Evolutionary conservation across 2,113 vertebrate species (phyloP), one percentile per base, ranked within the genome.

Genomic region (Mellivora capensis): DNA sequence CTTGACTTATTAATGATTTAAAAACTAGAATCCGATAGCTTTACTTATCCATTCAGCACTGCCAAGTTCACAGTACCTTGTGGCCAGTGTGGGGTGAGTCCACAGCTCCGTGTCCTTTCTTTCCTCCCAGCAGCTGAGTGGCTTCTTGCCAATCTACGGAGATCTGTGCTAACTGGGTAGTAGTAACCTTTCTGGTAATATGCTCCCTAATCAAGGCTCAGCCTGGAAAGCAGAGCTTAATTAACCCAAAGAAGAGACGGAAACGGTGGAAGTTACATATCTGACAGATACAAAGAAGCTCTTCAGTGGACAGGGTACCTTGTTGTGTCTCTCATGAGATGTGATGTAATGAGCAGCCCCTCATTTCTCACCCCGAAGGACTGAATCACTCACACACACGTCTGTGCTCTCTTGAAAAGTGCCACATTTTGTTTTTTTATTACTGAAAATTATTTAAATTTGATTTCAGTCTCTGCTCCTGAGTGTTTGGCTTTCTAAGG

Each of bases 401-500:
- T 4, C 1, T 29, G 15, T 27, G 42, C 27, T 61, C 15, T 37
- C 85, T 61, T 71, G 39, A 37, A 79, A 44, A 76, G 7, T 25
- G 3, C 12, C 62, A 83, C 47, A 61, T 37, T n/a, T 20, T 37
- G 2, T 18, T 25, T 47, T 3, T n/a, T 93, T 74, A 77, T 71
- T 37, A 67, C 69, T 93, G 59, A 96, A 31, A 67, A 39, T 79
- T 4, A n/a, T 71, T 74, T 87, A 14, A 25, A 83, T 97, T 83
- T 83, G 21, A 86, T 97, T 94, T 52, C 97, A 99, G 99, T 99
- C 99, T 97, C 99, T 99, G 91, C 98, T 99, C 80, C 98, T 99
- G 79, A 99, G 98, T 92, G 99, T 99, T 91, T 99, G 99, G 99
- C 98, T 99, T 83, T 99, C 99, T 67, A 99, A 99, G 98, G 99